Base-by-base conservation (phyloP, 2,888 invertebrate genomes). In the Lottia scabra region DNA sequence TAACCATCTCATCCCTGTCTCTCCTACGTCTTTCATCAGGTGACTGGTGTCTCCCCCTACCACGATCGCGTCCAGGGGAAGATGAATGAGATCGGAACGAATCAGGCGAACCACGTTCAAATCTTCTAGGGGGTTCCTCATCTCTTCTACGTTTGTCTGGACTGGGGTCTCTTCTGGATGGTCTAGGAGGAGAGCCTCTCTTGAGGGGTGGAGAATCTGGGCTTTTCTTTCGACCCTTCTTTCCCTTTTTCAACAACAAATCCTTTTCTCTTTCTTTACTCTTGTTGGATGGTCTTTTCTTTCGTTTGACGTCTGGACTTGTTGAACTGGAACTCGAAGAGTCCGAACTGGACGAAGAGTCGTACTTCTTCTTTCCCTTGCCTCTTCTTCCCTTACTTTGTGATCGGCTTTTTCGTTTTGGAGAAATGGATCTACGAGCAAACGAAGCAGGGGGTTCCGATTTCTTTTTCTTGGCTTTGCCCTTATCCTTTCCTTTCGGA, bases 371-470 rank as follows among this genome's bases (percentile, higher is more conserved):
- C 77, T 46, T 19, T 76, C 76, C 45, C 77, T 64, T 44, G 73
- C 78, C 67, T 70, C 72, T 26, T 15, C 45, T 63, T 75, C 75
- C 27, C 77, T 76, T 38, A 78, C 79, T 64, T 73, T 75, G 43
- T 77, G 73, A 67, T 75, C 75, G n/a, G 68, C 63, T 46, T 71
- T 73, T 63, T 70, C 64, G 12, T 71, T 56, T 23, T 2, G 56
- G 56, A 56, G 56, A 56, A 13, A 56, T 12, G 19, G 56, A 56
- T 8, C 56, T 19, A 2, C 56, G 19, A 15, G 19, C 56, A 56
- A 56, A 56, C 1, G 56, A 56, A 8, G 23, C 56, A 12, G 56
- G 23, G 23, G 19, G 56, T 38, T 68, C 63, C 19, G 23, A 27
- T 16, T 72, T 68, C 62, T 65, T 68, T 43, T 74, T 74, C 43